phyloP scores from a whole-genome alignment of 2,797 vertebrate species.

The Saxicola maurus region DNA sequence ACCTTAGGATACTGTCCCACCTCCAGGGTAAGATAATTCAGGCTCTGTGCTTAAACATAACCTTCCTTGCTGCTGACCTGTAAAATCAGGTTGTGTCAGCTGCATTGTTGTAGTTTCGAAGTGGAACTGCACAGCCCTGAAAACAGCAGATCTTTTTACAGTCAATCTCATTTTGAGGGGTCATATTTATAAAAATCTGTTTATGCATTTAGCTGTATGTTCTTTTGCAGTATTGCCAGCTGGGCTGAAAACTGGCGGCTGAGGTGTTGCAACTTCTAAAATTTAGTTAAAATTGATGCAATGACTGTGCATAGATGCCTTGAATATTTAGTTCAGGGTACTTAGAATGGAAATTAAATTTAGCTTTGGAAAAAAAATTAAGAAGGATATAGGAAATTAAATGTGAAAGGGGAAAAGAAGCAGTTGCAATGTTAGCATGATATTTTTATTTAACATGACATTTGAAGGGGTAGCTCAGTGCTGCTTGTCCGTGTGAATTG shows the following conservation, averaged over 20 bases:
- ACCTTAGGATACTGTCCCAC: background rate
- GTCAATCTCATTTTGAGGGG: background rate
- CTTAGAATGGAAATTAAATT: background rate
- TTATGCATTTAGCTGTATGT: background rate
- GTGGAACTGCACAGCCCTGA: background rate
- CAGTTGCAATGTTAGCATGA: background rate
- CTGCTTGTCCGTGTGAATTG: slow-evolving; percentile 14
- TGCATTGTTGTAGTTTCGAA: background rate
- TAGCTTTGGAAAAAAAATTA: background rate
- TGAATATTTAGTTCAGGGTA: background rate
- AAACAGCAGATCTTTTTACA: background rate
- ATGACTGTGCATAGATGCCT: background rate
- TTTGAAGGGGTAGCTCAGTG: background rate
- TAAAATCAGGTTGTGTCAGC: background rate
- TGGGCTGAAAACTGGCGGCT: background rate
- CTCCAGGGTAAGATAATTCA: background rate
- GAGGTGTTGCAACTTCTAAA: background rate
- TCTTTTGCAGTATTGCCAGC: background rate
- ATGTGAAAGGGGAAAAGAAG: background rate
- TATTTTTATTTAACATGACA: slow-evolving; percentile 35
- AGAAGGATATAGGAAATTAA: background rate
- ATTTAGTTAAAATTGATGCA: background rate
- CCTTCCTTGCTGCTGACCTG: background rate
- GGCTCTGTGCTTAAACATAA: background rate
- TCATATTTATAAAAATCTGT: background rate